phyloP scores from a whole-genome alignment of 2,797 vertebrate species.

The Prionace glauca region DNA sequence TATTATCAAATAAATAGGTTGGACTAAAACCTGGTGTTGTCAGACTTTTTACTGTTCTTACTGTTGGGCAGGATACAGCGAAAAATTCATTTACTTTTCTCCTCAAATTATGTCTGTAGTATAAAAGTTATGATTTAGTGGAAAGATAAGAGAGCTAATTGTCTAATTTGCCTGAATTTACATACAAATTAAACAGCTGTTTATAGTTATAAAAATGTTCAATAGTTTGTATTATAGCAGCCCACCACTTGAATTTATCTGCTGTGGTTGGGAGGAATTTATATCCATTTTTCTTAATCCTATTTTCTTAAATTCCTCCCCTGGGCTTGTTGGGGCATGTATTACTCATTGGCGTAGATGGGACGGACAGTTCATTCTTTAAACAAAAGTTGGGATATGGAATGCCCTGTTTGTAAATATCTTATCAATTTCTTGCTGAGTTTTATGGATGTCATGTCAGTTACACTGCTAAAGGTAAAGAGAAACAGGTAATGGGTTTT shows the following conservation, averaged over 20 bases:
- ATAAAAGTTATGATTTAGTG: not conserved
- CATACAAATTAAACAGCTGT: not conserved
- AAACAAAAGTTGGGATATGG: not conserved
- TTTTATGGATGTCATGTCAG: too few species aligned
- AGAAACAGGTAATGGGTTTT: too few species aligned
- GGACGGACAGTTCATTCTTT: not conserved
- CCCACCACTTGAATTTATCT: not conserved
- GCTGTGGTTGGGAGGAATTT: not conserved
- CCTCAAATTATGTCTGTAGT: not conserved
- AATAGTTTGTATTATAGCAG: not conserved
- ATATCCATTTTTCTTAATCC: not conserved
- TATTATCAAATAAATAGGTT: too few species aligned
- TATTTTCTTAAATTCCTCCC: not conserved
- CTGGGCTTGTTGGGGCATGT: not conserved
- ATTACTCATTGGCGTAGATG: not conserved
- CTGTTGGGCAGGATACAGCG: not conserved
- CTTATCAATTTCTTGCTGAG: too few species aligned
- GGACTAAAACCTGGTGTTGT: too few species aligned
- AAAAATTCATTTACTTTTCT: not conserved
- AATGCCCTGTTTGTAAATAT: not conserved
- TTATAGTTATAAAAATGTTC: not conserved
- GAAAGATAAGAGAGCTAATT: not conserved
- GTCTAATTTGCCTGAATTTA: not conserved
- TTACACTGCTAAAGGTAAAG: too few species aligned
- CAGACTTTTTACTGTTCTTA: too few species aligned